A percentile compares a stretch with the other conserved stretches of the same genome.
These are phyloP conservation scores for Lasioglossum vierecki DNA, from an alignment of 2,888 invertebrate genomes.

Conservation along the genomic window DNA sequence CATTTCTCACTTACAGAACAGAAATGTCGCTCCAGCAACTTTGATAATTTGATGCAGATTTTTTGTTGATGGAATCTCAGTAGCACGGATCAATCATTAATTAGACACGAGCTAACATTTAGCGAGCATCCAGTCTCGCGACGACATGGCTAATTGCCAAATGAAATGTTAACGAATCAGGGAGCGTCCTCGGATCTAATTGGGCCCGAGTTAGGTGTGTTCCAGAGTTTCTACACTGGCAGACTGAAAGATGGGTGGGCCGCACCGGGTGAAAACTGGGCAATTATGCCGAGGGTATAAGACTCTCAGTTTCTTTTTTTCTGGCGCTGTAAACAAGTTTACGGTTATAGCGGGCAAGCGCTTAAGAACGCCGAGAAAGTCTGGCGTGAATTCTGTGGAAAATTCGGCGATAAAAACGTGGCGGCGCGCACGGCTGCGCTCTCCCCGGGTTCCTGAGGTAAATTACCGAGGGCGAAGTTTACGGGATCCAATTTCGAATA, in stretches of 20 bases:
- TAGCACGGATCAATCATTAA: background rate
- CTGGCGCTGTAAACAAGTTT: constrained; percentile 67
- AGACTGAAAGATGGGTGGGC: background rate
- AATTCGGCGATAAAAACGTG: constrained; percentile 59
- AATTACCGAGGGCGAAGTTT: constrained; percentile 56
- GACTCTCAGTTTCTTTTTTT: constrained; percentile 6
- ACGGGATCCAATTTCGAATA: constrained; percentile 56
- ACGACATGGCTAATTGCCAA: background rate
- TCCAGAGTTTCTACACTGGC: background rate
- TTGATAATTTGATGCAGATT: background rate
- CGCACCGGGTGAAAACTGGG: background rate
- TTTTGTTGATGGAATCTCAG: background rate
- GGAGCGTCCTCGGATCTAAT: background rate
- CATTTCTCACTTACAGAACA: background rate
- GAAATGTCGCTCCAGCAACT: background rate
- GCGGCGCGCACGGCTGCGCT: constrained; percentile 13
- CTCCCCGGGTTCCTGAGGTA: constrained; percentile 29
- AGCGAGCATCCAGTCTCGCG: background rate
- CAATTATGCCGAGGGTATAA: constrained; percentile 1
- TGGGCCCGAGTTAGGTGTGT: background rate
- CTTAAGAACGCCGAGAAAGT: constrained; percentile 43
- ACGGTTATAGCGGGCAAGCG: constrained; percentile 62
- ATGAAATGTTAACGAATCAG: background rate
- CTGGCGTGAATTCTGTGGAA: constrained; percentile 35
- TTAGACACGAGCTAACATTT: background rate